Conservation (phyloP, 2,888 invertebrate genomes). For the Rhagonycha lutea region DNA sequence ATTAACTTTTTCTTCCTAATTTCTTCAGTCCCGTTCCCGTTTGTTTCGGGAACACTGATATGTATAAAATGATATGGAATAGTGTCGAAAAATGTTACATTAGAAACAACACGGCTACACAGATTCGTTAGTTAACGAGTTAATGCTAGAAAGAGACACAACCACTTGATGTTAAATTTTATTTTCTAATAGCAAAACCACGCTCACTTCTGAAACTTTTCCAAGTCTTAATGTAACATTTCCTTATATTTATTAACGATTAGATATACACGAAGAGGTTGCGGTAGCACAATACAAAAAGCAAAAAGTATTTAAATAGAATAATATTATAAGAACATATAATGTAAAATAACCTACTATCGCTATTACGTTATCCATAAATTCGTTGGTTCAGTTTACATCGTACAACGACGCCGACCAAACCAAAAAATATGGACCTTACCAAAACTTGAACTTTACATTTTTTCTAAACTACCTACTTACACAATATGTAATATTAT, state of each 20-base stretch:
- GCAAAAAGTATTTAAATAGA: constrained; percentile 6
- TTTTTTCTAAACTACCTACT: constrained; percentile 5
- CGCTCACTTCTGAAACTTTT: background rate
- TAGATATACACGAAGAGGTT: constrained; percentile 20
- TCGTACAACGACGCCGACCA: background rate
- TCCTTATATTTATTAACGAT: constrained; percentile 8
- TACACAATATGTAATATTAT: constrained; percentile 13
- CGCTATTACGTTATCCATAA: background rate
- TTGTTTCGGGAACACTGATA: constrained; percentile 42
- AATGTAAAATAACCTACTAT: constrained; percentile 12
- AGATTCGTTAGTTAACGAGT: constrained; percentile 11
- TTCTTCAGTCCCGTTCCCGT: constrained; percentile 32
- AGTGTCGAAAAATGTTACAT: constrained; percentile 9
- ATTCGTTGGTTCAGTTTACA: background rate
- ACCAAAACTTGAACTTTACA: background rate
- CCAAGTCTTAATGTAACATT: constrained; percentile 3
- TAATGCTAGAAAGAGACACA: constrained; percentile 46
- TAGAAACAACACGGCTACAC: background rate
- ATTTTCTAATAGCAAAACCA: background rate
- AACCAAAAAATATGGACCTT: background rate
- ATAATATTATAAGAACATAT: constrained; percentile 10
- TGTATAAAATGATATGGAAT: constrained; percentile 39
- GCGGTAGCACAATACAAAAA: constrained; percentile 24
- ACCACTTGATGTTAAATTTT: constrained; percentile 39
- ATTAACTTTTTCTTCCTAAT: constrained; percentile 18